phyloP scores from a whole-genome alignment of 2,113 vertebrate species.

The Rousettus leschenaultii region DNA sequence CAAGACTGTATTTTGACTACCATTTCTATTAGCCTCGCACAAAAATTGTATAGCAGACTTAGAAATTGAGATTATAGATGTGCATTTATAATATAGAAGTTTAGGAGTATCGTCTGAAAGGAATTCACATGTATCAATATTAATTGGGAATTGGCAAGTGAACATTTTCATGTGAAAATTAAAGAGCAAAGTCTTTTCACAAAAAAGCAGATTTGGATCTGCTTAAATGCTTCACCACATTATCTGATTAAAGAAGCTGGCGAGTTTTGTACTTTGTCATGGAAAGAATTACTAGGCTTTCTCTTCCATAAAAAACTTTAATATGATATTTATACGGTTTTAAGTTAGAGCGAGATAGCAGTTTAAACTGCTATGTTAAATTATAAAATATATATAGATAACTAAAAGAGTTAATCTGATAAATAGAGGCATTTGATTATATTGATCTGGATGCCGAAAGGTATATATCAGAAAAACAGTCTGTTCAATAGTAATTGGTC shows the following conservation, averaged over 20 bases:
- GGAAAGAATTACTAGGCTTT: neutral
- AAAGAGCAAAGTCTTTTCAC: neutral
- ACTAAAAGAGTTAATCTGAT: neutral
- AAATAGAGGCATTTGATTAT: neutral
- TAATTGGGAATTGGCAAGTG: neutral
- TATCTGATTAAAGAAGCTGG: neutral
- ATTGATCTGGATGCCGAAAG: neutral
- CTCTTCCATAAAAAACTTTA: neutral
- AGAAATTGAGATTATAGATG: neutral
- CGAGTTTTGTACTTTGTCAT: neutral
- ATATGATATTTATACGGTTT: neutral
- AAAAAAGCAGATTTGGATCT: neutral
- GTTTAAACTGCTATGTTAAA: neutral
- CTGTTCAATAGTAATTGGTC: neutral
- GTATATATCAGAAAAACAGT: neutral
- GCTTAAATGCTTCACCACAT: neutral
- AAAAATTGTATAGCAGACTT: neutral
- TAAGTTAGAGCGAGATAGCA: neutral
- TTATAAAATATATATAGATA: neutral
- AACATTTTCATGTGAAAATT: neutral
- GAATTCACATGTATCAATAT: neutral
- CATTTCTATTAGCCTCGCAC: neutral
- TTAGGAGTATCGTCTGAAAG: neutral
- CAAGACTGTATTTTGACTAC: neutral
- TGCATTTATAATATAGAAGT: neutral